Evolutionary conservation across 2,113 vertebrate species (phyloP).

Genomic region (Bombycilla garrulus): DNA sequence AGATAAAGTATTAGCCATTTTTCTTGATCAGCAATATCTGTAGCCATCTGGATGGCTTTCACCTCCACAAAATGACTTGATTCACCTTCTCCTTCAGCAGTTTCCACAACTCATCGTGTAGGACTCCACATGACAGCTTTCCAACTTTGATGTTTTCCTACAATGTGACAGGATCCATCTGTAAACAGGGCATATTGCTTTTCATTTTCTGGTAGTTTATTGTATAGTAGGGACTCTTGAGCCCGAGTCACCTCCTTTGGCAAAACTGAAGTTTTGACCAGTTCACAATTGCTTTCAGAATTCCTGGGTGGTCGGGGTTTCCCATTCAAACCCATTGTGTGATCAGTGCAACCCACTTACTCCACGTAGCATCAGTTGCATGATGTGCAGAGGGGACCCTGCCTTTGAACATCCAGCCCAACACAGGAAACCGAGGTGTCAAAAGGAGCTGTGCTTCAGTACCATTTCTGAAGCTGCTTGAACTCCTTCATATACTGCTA

Average conservation of each 20-base stretch:
- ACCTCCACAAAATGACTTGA: neutral
- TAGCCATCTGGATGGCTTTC: neutral
- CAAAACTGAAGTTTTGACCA: neutral
- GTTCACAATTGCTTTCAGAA: neutral
- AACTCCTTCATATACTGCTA: neutral
- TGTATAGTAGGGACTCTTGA: neutral
- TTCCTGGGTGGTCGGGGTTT: neutral
- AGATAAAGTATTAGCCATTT: neutral
- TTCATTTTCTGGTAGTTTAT: neutral
- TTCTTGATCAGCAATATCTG: neutral
- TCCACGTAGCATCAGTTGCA: neutral
- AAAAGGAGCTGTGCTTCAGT: neutral
- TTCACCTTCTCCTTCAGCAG: neutral
- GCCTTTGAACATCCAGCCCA: neutral
- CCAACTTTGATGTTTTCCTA: neutral
- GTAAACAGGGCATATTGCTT: neutral
- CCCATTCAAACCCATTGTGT: neutral
- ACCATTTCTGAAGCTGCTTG: neutral
- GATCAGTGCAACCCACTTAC: neutral
- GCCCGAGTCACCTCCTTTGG: neutral
- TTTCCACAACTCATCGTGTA: neutral
- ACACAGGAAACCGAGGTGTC: neutral
- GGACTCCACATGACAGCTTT: neutral
- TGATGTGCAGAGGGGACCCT: neutral
- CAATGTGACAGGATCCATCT: neutral